These are phyloP conservation scores for Papilio polyxenes DNA, from an alignment of 1,140 invertebrate genomes.

Conservation along the genomic window DNA sequence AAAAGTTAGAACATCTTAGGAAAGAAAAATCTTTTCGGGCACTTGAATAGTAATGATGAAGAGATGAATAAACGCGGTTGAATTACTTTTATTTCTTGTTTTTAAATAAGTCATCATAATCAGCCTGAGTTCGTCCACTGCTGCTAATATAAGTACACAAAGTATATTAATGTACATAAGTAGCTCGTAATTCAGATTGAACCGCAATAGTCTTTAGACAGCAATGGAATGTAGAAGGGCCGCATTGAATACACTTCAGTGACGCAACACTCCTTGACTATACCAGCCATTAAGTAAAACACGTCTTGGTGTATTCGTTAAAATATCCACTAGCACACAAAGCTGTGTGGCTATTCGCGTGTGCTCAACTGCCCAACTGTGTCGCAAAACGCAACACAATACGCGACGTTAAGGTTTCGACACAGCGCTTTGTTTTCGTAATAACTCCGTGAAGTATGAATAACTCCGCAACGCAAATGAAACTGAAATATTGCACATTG, in stretches of 20 bases:
- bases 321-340: slow-evolving; percentile 25
- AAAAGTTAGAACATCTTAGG: no score
- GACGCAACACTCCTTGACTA: slow-evolving; percentile 5
- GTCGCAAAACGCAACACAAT: slow-evolving; percentile 58
- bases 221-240: slow-evolving; percentile 2
- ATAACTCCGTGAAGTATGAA: slow-evolving; percentile 41
- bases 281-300: slow-evolving; percentile 20
- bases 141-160: no score
- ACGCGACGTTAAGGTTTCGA: slow-evolving; percentile 50
- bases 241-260: slow-evolving; percentile 2
- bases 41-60: no score
- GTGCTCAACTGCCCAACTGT: slow-evolving; percentile 46
- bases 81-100: no score
- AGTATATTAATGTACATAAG: background rate
- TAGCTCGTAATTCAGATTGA: background rate
- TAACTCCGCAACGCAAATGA: slow-evolving; percentile 32
- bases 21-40: no score
- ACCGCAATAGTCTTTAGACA: background rate
- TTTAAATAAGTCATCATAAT: no score
- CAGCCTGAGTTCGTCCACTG: no score
- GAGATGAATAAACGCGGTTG: no score
- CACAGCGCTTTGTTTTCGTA: slow-evolving; percentile 52
- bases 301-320: slow-evolving; percentile 33
- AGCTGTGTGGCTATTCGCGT: slow-evolving; percentile 35
- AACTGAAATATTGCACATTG: slow-evolving; percentile 24